Percentiles rank a stretch among this genome's conserved stretches.
Conservation (phyloP, 2,797 vertebrate genomes). For the Zenarchopterus dispar region DNA sequence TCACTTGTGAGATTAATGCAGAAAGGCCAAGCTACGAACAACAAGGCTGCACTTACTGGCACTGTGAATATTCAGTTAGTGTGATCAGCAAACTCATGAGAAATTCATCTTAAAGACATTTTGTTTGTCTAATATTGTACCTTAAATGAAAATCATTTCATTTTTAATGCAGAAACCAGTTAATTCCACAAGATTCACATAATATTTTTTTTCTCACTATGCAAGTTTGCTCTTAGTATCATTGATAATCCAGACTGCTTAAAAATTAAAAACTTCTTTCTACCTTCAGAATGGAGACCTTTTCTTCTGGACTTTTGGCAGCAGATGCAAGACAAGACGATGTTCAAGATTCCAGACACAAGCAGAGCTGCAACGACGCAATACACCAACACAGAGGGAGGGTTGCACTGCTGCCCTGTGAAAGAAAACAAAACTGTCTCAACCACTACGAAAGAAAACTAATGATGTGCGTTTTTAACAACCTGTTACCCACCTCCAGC, state of each 20-base stretch:
- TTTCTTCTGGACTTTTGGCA: constrained; percentile 21
- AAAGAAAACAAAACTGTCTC: background rate
- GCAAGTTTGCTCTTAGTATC: background rate
- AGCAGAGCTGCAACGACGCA: constrained; percentile 23
- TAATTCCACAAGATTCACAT: no score
- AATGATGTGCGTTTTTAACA: background rate
- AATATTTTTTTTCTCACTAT: no score
- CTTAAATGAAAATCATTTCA: no score
- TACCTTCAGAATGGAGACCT: constrained; percentile 23
- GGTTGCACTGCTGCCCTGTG: constrained; percentile 1
- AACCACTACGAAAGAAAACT: background rate
- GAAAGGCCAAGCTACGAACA: no score
- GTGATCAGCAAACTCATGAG: no score
- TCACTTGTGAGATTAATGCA: no score
- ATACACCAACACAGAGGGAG: background rate
- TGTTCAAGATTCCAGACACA: constrained; percentile 30
- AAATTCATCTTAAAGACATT: no score
- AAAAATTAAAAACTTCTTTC: background rate
- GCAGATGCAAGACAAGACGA: constrained; percentile 17
- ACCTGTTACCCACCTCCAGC: constrained; percentile 30
- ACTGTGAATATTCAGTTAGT: no score
- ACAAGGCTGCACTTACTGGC: no score
- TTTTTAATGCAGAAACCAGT: no score
- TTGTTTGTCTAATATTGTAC: no score
- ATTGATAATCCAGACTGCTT: background rate